These are phyloP conservation scores for Lethrus apterus DNA, from an alignment of 1,140 invertebrate genomes.

Conservation along the genomic window DNA sequence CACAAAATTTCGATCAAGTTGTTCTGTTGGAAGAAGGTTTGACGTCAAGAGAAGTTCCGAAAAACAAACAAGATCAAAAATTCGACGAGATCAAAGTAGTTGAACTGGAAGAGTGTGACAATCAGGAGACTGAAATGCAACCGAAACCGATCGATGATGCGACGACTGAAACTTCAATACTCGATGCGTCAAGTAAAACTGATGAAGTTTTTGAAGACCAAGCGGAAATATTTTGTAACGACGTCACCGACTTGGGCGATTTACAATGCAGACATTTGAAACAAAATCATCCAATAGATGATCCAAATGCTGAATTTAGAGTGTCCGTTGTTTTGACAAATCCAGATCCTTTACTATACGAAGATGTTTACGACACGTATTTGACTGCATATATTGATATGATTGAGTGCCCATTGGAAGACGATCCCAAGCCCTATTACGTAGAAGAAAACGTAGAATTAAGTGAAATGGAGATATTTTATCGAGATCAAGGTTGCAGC, in stretches of 20 bases:
- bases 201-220: no score
- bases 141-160: not conserved
- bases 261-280: not conserved
- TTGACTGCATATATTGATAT: conserved; percentile 48
- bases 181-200: no score
- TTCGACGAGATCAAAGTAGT: not conserved
- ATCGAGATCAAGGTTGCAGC: conserved; percentile 46
- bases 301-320: conserved; percentile 1
- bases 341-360: conserved; percentile 18
- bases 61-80: no score
- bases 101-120: conserved; percentile 13
- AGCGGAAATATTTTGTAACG: no score
- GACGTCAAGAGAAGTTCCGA: conserved; percentile 17
- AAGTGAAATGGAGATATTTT: conserved; percentile 43
- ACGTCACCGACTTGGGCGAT: not conserved
- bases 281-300: conserved; percentile 1
- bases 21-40: conserved; percentile 46
- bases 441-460: conserved; percentile 40
- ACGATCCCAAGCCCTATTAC: not conserved
- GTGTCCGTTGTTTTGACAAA: conserved; percentile 7
- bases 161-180: no score
- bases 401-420: not conserved
- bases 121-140: conserved; percentile 21
- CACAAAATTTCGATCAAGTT: conserved; percentile 48
- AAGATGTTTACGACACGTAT: conserved; percentile 42